Evolutionary conservation across 2,113 vertebrate species (phyloP).

Genomic region (Xiphias gladius): DNA sequence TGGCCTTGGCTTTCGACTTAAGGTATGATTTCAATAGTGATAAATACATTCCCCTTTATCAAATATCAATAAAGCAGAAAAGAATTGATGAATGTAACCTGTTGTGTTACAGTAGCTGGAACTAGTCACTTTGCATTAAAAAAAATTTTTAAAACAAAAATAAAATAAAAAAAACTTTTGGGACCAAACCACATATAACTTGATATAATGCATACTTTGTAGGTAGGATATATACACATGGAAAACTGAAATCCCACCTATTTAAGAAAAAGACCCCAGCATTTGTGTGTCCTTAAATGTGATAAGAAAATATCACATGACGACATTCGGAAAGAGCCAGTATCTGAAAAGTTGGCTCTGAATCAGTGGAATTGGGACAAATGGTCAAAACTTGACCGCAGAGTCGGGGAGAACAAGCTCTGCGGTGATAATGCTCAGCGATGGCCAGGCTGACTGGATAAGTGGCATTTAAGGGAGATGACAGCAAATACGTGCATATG

Average conservation of each 20-base stretch:
- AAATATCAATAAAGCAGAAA: conserved; percentile 47
- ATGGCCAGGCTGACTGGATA: conserved; percentile 6
- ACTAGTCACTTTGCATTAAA: conserved; percentile 37
- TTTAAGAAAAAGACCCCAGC: conserved; percentile 51
- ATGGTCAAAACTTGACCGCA: conserved; percentile 15
- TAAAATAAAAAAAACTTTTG: background rate
- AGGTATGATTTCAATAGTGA: conserved; percentile 49
- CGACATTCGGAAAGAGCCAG: conserved; percentile 62
- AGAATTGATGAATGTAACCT: conserved; percentile 44
- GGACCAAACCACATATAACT: conserved; percentile 52
- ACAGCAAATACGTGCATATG: conserved; percentile 45
- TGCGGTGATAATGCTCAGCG: conserved; percentile 24
- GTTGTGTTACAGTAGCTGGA: conserved; percentile 57
- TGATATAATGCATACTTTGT: conserved; percentile 54
- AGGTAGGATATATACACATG: conserved; percentile 46
- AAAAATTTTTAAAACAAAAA: too few species aligned
- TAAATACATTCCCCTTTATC: conserved; percentile 64
- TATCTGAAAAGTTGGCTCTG: conserved; percentile 28
- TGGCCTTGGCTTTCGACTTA: conserved; percentile 62
- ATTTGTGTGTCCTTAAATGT: conserved; percentile 49
- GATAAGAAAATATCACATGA: conserved; percentile 43
- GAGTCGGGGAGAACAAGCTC: background rate
- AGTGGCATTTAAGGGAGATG: conserved; percentile 45
- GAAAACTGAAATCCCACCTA: conserved; percentile 46
- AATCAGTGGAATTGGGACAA: conserved; percentile 45